Conservation (phyloP, 2,113 vertebrate genomes). For the Passer montanus region DNA sequence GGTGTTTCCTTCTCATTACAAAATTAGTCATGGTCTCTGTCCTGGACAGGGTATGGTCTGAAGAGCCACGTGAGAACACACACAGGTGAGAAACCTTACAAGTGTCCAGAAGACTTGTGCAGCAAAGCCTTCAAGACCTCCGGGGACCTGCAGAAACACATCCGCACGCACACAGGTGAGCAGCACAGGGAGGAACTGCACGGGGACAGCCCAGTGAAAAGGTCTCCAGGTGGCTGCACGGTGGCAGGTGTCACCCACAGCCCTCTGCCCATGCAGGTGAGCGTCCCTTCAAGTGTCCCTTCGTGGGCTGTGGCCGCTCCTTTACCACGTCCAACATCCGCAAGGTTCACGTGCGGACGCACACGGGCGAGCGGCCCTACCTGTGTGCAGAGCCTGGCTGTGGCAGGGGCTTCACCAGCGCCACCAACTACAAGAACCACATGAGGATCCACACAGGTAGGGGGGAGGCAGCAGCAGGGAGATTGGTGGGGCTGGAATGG, state of each 20-base stretch:
- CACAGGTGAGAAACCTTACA: slow-evolving; percentile 85
- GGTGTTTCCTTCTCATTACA: background rate
- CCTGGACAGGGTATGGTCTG: slow-evolving; percentile 76
- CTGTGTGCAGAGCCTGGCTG: slow-evolving; percentile 79
- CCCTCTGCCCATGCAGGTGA: slow-evolving; percentile 68
- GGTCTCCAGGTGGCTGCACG: accelerated
- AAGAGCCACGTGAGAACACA: slow-evolving; percentile 83
- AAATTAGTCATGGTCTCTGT: background rate
- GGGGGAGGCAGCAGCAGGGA: background rate
- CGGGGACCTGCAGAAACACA: slow-evolving; percentile 84
- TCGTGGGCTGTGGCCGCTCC: slow-evolving; percentile 83
- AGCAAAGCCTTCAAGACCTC: slow-evolving; percentile 88
- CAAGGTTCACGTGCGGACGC: slow-evolving; percentile 84
- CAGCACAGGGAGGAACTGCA: background rate
- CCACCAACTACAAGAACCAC: slow-evolving; percentile 89
- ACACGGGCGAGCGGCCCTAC: slow-evolving; percentile 84
- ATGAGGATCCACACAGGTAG: slow-evolving; percentile 87
- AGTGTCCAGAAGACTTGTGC: slow-evolving; percentile 82
- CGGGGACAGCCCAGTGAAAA: background rate
- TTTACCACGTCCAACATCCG: slow-evolving; percentile 86
- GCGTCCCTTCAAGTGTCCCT: slow-evolving; percentile 82
- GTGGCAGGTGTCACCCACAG: background rate
- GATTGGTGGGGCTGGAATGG: background rate
- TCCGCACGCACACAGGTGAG: slow-evolving; percentile 84
- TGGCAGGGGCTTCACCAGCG: slow-evolving; percentile 83